Evolutionary conservation across 1,140 invertebrate species (phyloP), one percentile per base, ranked within the genome.

Genomic region (Zaprionus africanus): DNA sequence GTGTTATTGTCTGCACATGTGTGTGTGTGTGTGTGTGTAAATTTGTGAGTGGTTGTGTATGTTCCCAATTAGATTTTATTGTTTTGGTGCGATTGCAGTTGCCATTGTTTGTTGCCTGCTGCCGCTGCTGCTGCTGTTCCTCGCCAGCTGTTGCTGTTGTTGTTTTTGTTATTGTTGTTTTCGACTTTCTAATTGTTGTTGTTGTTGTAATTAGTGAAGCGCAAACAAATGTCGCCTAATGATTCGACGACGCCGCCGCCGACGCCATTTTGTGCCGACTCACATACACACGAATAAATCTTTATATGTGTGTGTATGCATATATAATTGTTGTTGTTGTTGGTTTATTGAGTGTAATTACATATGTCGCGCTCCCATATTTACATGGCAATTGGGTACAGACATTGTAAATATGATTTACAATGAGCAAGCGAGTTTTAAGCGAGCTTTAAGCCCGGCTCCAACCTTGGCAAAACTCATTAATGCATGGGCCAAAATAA

Each of bases 11-110:
- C 51, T 56, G 34, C 43, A 24, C 28, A 36, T 51, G 34, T 34
- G 19, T 43, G 54, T 68, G 49, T 61, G 62, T 66, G 22, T 61
- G 60, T 62, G 22, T 74, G 31, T 51, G 31, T 19, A 51, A 65
- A 15, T 65, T 24, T 64, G 49, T 63, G 46, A 49, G 31, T 31
- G 51, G 65, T 59, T 64, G 68, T 75, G 43, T 79, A 34, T 87
- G 77, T 71, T 87, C 78, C 65, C 84, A 87, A 88, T 87, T 83
- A 83, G 83, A 87, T 87, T 87, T 88, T 78, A 87, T 87, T 87
- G 84, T 87, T 87, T 88, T 67, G 82, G 77, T 87, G 72, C 70
- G 69, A 87, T 82, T 80, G 79, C 79, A 75, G 71, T 78, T 80
- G 43, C 58, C 62, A 88, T 78, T 88, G 71, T 87, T 74, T 68